Conservation (phyloP, 2,888 invertebrate species). For the Amblyjoppa fuscipennis region DNA sequence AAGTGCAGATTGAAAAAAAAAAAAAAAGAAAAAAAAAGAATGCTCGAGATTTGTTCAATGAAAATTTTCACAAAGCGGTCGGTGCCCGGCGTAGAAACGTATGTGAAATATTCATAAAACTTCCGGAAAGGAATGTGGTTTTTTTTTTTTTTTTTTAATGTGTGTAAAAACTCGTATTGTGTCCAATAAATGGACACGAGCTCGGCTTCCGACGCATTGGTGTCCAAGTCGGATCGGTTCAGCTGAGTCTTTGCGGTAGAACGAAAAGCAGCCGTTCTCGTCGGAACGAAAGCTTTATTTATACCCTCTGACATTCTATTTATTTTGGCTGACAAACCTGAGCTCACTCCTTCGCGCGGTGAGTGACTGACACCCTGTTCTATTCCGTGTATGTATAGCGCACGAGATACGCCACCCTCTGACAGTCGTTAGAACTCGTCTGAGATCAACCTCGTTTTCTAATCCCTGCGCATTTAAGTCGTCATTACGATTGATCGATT, state of each 20-base stretch:
- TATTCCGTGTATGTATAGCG: neutral
- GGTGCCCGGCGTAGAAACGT: neutral
- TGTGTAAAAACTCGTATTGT: neutral
- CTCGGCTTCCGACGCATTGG: neutral
- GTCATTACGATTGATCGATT: neutral
- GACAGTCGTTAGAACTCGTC: conserved; percentile 1
- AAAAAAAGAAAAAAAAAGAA: neutral
- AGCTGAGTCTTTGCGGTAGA: conserved; percentile 13
- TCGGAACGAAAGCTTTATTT: conserved; percentile 81
- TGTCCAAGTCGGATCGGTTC: neutral
- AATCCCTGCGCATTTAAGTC: neutral
- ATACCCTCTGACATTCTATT: conserved; percentile 83
- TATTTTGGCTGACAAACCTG: conserved; percentile 81
- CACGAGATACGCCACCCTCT: conserved; percentile 11
- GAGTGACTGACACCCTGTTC: conserved; percentile 74
- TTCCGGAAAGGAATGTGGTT: neutral
- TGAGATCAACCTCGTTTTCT: neutral
- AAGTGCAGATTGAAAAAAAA: conserved; percentile 23
- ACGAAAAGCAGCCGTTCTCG: conserved; percentile 60
- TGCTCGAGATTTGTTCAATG: neutral
- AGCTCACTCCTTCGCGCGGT: conserved; percentile 71
- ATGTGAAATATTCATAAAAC: conserved; percentile 12
- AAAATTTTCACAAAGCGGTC: neutral
- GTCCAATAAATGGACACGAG: neutral
- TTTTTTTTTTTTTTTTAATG: neutral